Evolutionary conservation across 2,797 vertebrate species (phyloP), one percentile per base, ranked within the genome.

Genomic region (Yasuhikotakia modesta): DNA sequence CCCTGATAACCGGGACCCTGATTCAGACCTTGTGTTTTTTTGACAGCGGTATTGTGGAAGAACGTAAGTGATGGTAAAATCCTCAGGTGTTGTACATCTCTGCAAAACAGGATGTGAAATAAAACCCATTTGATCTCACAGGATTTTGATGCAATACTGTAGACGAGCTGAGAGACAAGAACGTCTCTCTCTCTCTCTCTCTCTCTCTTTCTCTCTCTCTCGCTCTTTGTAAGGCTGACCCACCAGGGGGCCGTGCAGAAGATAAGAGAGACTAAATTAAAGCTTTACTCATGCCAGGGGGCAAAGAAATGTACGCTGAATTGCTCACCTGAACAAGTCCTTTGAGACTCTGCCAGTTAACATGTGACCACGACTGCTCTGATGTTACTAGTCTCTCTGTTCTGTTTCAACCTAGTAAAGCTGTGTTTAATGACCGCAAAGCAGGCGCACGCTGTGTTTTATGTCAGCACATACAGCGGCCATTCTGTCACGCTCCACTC

Each of bases 191-290:
- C 65, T 39, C 43, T 60, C 53, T 58, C 50, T 65, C 32, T 70
- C 14, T 11, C 45, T 46, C 45, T 46, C 45, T 46, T 12, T 46
- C 57, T 46, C 13, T 73, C 55, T 32, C 39, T 45, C 11, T 71
- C 60, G 61, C 19, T 61, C 53, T 45, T 45, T 71, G 30, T 58
- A 27, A 27, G 12, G 16, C 45, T 81, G 64, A 72, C 76, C 70
- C 70, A 81, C 70, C 64, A 58, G 67, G 73, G 67, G 60, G 79
- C 21, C 45, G 16, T 1, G 1, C 5, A 13, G 12, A 30, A 77
- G 65, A 78, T 64, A 58, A 78, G 80, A 57, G n/a, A 78, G 70
- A 78, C 65, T 78, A 63, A 73, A 74, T 74, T 81, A 81, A 73
- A 55, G 64, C 63, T 73, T 73, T 78, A 73, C 75, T 64, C 57